Conservation (phyloP, 2,113 vertebrate genomes). For the Micromys minutus region DNA sequence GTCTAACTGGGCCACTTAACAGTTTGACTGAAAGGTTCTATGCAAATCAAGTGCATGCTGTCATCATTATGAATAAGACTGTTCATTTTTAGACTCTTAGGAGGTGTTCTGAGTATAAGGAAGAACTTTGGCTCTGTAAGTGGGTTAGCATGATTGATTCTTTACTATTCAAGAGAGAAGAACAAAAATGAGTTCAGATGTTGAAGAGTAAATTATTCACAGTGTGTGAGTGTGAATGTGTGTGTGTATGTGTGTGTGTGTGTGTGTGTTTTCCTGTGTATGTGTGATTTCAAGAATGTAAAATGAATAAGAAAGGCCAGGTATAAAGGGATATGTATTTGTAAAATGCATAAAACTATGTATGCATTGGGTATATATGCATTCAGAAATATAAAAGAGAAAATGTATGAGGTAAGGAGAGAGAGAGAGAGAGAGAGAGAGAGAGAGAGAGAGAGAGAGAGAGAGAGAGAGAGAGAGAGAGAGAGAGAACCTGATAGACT, state of each 20-base stretch:
- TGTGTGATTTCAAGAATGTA: background rate
- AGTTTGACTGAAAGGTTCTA: conserved; percentile 66
- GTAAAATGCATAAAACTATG: background rate
- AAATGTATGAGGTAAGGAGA: background rate
- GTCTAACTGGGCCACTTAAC: conserved; percentile 35
- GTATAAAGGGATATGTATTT: background rate
- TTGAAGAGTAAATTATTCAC: conserved; percentile 27
- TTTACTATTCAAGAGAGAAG: conserved; percentile 57
- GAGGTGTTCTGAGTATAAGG: conserved; percentile 57
- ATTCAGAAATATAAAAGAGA: background rate
- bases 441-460: background rate
- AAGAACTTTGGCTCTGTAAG: conserved; percentile 62
- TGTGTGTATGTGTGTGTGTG: background rate
- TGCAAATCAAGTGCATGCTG: conserved; percentile 67
- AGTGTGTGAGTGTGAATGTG: background rate
- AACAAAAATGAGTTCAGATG: conserved; percentile 48
- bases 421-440: background rate
- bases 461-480: background rate
- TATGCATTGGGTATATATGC: background rate
- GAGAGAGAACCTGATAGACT: background rate
- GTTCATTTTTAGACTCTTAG: conserved; percentile 69
- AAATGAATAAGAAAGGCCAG: background rate
- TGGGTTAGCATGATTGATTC: conserved; percentile 67
- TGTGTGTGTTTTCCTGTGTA: background rate
- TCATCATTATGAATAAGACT: conserved; percentile 66